A percentile compares a stretch with the other conserved stretches of the same genome.
Conservation (phyloP, 1,140 invertebrate species). For the Caenorhabditis tropicalis region DNA sequence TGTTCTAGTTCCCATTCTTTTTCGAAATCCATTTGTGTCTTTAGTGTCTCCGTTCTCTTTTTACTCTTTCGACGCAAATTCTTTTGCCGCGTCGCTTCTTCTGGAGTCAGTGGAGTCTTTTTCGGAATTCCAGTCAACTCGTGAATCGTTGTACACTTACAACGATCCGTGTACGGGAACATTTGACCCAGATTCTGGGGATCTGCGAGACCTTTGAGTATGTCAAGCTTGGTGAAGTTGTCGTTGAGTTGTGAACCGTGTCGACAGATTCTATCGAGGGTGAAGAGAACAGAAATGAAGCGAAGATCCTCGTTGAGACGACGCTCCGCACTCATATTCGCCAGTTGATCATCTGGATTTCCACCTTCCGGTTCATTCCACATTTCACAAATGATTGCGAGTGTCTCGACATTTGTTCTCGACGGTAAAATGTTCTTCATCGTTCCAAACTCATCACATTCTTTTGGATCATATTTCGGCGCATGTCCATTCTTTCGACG, state of each 20-base stretch:
- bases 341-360: conserved; percentile 15
- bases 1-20: neutral
- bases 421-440: neutral
- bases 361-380: conserved; percentile 51
- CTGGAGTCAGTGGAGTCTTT: too few species aligned
- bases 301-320: conserved; percentile 20
- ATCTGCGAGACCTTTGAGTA: neutral
- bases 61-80: neutral
- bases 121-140: neutral
- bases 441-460: neutral
- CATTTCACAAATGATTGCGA: conserved; percentile 43
- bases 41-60: neutral
- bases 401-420: neutral
- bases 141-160: neutral
- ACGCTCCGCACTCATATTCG: conserved; percentile 9
- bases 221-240: neutral
- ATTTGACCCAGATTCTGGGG: neutral
- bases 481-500: too few species aligned
- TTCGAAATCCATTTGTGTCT: neutral
- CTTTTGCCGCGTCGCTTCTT: neutral
- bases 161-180: neutral
- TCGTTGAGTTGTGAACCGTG: neutral
- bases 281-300: neutral
- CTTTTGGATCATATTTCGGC: too few species aligned
- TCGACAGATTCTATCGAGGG: neutral